Evolutionary conservation across 2,888 invertebrate species (phyloP).

Genomic region (Phalangium opilio): DNA sequence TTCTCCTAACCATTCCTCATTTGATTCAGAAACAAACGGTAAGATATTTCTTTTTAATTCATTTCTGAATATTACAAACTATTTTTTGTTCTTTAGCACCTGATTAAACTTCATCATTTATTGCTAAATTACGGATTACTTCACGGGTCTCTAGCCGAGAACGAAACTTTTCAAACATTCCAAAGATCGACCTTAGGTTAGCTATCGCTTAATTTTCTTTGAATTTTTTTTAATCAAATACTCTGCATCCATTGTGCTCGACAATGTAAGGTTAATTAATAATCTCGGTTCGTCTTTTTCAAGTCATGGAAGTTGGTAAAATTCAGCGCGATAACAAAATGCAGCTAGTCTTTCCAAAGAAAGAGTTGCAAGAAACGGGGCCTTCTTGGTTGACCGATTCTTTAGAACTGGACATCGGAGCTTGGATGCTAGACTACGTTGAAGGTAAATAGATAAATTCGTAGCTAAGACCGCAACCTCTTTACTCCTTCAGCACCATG

Average conservation of each 20-base stretch:
- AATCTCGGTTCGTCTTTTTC: not conserved
- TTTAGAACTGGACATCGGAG: constrained; percentile 15
- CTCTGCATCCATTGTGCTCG: too few species aligned
- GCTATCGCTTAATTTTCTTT: too few species aligned
- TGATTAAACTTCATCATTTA: constrained; percentile 15
- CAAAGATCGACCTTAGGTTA: constrained; percentile 14
- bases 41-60: too few species aligned
- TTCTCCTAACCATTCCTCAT: constrained; percentile 11
- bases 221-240: too few species aligned
- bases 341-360: constrained; percentile 10
- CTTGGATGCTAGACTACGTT: constrained; percentile 14
- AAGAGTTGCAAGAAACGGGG: constrained; percentile 9
- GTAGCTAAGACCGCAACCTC: too few species aligned
- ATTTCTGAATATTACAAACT: too few species aligned
- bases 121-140: constrained; percentile 12
- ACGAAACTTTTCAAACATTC: constrained; percentile 12
- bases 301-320: constrained; percentile 14
- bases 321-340: constrained; percentile 14
- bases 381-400: constrained; percentile 17
- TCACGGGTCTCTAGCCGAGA: constrained; percentile 7
- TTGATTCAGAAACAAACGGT: constrained; percentile 14
- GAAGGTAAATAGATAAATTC: constrained; percentile 3
- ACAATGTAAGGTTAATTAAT: too few species aligned
- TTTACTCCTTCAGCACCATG: too few species aligned
- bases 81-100: constrained; percentile 10